A percentile compares a stretch with the other conserved stretches of the same genome.
phyloP scores from a whole-genome alignment of 2,888 invertebrate species.

The Melieria crassipennis region DNA sequence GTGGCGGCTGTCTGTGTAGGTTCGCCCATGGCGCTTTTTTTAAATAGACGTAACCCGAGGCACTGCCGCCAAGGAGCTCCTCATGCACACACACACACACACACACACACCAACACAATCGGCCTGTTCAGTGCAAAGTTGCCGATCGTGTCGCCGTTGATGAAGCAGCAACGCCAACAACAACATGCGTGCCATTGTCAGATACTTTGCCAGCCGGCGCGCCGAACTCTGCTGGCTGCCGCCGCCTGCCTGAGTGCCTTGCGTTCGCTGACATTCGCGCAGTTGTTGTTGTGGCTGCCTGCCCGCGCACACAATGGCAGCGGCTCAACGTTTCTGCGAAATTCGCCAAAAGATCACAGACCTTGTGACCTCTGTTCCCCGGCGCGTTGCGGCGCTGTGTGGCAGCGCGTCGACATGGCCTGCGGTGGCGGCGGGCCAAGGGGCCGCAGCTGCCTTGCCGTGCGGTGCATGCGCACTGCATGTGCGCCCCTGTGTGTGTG shows the following conservation, averaged over 20 bases:
- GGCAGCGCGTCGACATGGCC: background rate
- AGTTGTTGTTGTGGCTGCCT: background rate
- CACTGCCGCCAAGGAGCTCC: slow-evolving; percentile 2
- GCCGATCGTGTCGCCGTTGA: background rate
- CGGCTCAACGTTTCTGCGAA: background rate
- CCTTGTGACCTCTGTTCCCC: slow-evolving; percentile 39
- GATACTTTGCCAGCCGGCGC: no score
- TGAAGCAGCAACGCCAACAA: background rate
- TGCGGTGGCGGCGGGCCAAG: background rate
- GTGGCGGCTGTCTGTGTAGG: slow-evolving; percentile 8
- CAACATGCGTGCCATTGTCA: background rate
- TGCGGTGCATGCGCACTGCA: slow-evolving; percentile 18
- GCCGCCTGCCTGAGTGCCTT: no score
- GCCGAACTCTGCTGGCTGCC: no score
- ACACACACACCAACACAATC: background rate
- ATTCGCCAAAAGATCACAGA: slow-evolving; percentile 36
- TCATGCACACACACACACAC: slow-evolving; percentile 27
- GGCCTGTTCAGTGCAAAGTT: background rate
- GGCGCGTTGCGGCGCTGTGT: background rate
- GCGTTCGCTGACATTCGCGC: no score
- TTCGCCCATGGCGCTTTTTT: slow-evolving; percentile 34
- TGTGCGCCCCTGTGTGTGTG: slow-evolving; percentile 9
- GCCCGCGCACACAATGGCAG: background rate
- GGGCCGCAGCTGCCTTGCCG: slow-evolving; percentile 11
- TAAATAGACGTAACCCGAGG: slow-evolving; percentile 41